These are phyloP conservation scores for Rhopalosiphum maidis DNA, from an alignment of 1,140 invertebrate genomes.

Conservation along the genomic window DNA sequence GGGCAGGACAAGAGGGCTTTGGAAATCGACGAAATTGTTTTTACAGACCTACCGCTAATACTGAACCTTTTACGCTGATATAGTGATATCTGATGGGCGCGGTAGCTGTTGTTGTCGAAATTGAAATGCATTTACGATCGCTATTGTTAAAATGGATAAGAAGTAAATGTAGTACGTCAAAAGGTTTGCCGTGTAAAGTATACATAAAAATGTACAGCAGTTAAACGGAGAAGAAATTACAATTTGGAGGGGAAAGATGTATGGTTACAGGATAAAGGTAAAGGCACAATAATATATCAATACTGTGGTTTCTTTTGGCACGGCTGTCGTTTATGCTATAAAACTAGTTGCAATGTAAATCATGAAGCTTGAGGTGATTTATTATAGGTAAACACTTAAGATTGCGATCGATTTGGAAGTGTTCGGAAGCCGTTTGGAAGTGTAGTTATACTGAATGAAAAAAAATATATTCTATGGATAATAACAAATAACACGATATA, in stretches of 20 bases:
- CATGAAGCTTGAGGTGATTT: neutral
- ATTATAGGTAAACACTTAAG: constrained; percentile 1
- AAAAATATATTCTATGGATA: neutral
- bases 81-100: neutral
- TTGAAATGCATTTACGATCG: neutral
- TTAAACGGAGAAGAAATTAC: neutral
- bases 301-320: neutral
- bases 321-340: neutral
- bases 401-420: neutral
- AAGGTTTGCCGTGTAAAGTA: neutral
- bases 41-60: neutral
- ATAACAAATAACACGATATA: neutral
- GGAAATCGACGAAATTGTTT: neutral
- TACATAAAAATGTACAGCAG: neutral
- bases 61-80: neutral
- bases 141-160: neutral
- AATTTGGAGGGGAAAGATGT: neutral
- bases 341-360: neutral
- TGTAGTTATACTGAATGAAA: neutral
- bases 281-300: constrained; percentile 16
- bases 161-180: neutral
- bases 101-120: neutral
- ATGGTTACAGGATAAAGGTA: neutral
- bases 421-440: neutral
- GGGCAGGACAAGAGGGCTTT: neutral